Conservation (phyloP, 2,797 vertebrate species). For the Ptychobarbus kaznakovi region DNA sequence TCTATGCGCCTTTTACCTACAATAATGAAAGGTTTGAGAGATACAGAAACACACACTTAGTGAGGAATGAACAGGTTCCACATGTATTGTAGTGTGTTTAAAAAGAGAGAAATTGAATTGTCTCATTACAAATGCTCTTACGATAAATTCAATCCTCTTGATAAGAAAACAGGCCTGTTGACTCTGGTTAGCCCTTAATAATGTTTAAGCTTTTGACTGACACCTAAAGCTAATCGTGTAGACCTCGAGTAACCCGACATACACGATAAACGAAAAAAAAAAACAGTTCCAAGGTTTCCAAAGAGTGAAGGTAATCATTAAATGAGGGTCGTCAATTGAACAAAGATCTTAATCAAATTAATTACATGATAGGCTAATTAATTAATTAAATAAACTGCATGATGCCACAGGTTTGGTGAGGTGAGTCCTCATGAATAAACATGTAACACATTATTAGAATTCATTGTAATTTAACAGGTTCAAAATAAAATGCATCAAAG, state of each 20-base stretch:
- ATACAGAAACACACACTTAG: background rate
- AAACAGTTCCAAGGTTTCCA: background rate
- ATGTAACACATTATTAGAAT: background rate
- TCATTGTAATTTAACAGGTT: background rate
- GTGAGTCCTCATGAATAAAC: background rate
- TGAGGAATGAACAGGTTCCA: conserved; percentile 4
- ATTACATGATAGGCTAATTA: background rate
- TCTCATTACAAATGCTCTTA: conserved; percentile 58
- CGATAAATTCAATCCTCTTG: conserved; percentile 39
- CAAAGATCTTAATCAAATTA: conserved; percentile 5
- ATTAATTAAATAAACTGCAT: background rate
- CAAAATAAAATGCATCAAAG: background rate
- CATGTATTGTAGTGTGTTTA: conserved; percentile 25
- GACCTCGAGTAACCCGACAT: conserved; percentile 16
- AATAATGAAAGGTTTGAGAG: background rate
- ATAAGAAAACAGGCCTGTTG: conserved; percentile 54
- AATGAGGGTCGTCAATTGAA: background rate
- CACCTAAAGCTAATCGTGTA: conserved; percentile 54
- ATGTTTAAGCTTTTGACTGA: conserved; percentile 62
- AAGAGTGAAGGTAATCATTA: background rate
- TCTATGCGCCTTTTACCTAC: conserved; percentile 13
- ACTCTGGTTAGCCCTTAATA: conserved; percentile 67
- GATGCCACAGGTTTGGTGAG: background rate
- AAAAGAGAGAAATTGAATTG: conserved; percentile 56
- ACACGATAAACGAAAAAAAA: background rate